Percentiles rank a stretch among this genome's conserved stretches.
These are phyloP conservation scores for Myotis daubentonii DNA, from an alignment of 2,797 vertebrate species.

Conservation along the genomic window DNA sequence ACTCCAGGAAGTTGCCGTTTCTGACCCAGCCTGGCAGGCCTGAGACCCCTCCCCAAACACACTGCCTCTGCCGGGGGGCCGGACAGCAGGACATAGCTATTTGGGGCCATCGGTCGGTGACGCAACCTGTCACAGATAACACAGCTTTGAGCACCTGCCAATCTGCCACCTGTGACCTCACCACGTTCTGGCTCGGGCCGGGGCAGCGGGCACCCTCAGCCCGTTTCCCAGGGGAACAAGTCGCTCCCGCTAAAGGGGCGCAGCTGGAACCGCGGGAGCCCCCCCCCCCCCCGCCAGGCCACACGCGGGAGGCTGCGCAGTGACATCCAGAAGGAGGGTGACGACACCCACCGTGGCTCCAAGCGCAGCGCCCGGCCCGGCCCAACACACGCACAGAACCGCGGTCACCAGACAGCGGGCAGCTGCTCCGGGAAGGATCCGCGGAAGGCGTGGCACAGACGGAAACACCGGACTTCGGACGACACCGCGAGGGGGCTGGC, in stretches of 20 bases:
- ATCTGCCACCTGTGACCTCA: neutral
- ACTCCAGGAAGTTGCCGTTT: neutral
- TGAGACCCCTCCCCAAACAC: neutral
- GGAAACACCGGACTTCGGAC: no score
- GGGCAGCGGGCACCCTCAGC: rapidly evolving
- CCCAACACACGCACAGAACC: rapidly evolving
- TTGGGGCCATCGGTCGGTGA: neutral
- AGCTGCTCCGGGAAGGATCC: neutral
- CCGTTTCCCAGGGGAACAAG: neutral
- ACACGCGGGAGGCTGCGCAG: neutral
- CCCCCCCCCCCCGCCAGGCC: neutral
- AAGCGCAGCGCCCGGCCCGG: rapidly evolving
- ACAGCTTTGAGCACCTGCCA: neutral
- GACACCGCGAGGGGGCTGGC: rapidly evolving
- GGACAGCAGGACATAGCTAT: neutral
- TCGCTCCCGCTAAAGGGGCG: rapidly evolving
- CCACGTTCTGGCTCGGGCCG: rapidly evolving
- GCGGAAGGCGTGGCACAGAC: rapidly evolving
- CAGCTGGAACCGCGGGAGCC: no score
- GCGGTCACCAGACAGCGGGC: rapidly evolving
- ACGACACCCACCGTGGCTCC: rapidly evolving
- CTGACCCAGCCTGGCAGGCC: neutral
- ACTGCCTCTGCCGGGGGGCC: neutral
- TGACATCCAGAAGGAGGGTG: neutral
- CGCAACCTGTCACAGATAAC: rapidly evolving